Percentiles rank a stretch among this genome's conserved stretches.
phyloP scores from a whole-genome alignment of 2,113 vertebrate species.

The Gorilla gorilla region DNA sequence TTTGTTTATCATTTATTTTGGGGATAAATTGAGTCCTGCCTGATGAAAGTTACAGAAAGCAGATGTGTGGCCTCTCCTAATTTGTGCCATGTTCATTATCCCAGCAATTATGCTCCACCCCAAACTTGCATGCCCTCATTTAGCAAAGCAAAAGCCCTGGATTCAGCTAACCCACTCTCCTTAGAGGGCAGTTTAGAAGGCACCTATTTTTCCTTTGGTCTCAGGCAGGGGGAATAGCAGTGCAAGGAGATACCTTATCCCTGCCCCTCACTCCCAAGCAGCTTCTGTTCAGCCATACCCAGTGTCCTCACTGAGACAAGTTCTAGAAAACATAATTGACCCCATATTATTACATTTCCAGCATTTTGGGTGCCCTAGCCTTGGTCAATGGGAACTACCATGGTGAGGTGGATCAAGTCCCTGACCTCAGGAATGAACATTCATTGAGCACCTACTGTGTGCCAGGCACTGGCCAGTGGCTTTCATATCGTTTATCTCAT shows the following conservation, averaged over 20 bases:
- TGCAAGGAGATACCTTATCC: not conserved
- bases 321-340: not conserved
- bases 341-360: not conserved
- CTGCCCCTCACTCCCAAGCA: not conserved
- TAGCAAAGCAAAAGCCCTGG: not conserved
- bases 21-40: not conserved
- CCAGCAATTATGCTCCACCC: not conserved
- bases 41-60: not conserved
- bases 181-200: not conserved
- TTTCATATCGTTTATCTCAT: not conserved
- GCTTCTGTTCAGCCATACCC: not conserved
- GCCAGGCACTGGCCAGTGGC: not conserved
- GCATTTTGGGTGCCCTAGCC: not conserved
- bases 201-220: not conserved
- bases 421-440: not conserved
- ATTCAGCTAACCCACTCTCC: not conserved
- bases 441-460: not conserved
- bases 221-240: not conserved
- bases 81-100: not conserved
- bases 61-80: not conserved
- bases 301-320: not conserved
- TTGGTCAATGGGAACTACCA: not conserved
- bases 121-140: not conserved
- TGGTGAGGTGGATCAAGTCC: not conserved
- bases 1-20: not conserved